A percentile compares a stretch with the other conserved stretches of the same genome.
Conservation (phyloP, 2,888 invertebrate genomes). For the Drosophila bunnanda region DNA sequence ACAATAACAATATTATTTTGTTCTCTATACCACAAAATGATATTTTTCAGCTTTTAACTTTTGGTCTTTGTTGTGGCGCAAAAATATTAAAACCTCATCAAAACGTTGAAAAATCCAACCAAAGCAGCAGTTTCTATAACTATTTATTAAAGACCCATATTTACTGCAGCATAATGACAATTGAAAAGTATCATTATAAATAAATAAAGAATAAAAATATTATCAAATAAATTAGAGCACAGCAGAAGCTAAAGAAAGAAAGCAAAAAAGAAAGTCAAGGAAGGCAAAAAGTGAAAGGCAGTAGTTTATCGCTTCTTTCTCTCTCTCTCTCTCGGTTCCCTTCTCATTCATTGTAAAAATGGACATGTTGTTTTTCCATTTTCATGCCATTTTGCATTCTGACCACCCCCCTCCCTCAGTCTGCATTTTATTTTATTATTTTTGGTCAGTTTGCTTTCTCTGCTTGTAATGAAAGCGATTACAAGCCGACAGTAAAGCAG, state of each 20-base stretch:
- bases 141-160: not conserved
- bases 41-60: constrained; percentile 47
- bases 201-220: constrained; percentile 12
- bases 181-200: constrained; percentile 26
- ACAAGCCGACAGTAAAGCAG: constrained; percentile 54
- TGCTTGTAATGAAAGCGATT: constrained; percentile 58
- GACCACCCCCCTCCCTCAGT: not conserved
- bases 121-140: constrained; percentile 8
- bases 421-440: constrained; percentile 33
- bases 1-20: not conserved
- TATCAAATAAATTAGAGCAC: constrained; percentile 17
- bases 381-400: constrained; percentile 38
- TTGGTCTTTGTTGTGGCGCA: constrained; percentile 25
- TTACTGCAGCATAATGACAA: not conserved
- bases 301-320: constrained; percentile 15
- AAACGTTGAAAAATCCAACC: not conserved
- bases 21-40: constrained; percentile 7
- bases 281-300: constrained; percentile 31
- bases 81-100: constrained; percentile 2
- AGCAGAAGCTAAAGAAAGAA: not conserved
- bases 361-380: constrained; percentile 48
- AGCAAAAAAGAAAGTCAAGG: not conserved
- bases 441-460: constrained; percentile 43
- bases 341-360: constrained; percentile 26
- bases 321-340: not conserved